Evolutionary conservation across 2,888 invertebrate genomes (phyloP), one percentile per base, ranked within the genome.

Genomic region (Apotomis capreana): DNA sequence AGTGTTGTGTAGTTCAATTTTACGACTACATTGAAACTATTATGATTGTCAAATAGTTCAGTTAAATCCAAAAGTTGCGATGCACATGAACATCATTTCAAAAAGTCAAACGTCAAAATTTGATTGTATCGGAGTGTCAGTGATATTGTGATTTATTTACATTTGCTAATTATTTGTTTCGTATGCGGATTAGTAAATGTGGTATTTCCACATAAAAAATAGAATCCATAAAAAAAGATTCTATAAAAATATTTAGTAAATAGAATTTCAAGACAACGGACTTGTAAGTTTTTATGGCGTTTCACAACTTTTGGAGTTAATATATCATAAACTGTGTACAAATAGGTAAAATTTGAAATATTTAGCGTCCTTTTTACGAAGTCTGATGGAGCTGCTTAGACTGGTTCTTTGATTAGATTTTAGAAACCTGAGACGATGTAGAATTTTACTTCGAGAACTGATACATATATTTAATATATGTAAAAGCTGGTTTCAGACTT

Each of bases 341-440:
- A 12, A 44, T 46, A 46, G 15, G 5, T 15, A 26, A 15, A 40
- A 15, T 15, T 15, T 15, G 26, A 54, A 0, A 54, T 10, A 8
- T n/a, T 13, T 51, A 70, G 54, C 51, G 13, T 49, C 15, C 12
- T 46, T 55, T 37, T 61, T 54, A 36, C 40, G n/a, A 49, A 79
- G 77, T 80, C 82, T 77, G 85, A 88, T 88, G 87, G 89, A 87
- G 87, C 80, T 84, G 87, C 84, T 84, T 4, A 40, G 40, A 40
- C 63, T 73, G 74, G 76, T 78, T 78, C 81, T 80, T 69, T 78
- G 78, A 74, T 78, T 70, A 74, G 78, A 79, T 36, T 54, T 44
- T 49, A 40, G 13, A 58, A 70, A 75, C 63, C 71, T 73, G 46
- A 49, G 68, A 59, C 74, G 61, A 69, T 52, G 77, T 75, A 74